These are phyloP conservation scores for Harpagifer antarcticus DNA, from an alignment of 2,797 vertebrate genomes.

Conservation along the genomic window DNA sequence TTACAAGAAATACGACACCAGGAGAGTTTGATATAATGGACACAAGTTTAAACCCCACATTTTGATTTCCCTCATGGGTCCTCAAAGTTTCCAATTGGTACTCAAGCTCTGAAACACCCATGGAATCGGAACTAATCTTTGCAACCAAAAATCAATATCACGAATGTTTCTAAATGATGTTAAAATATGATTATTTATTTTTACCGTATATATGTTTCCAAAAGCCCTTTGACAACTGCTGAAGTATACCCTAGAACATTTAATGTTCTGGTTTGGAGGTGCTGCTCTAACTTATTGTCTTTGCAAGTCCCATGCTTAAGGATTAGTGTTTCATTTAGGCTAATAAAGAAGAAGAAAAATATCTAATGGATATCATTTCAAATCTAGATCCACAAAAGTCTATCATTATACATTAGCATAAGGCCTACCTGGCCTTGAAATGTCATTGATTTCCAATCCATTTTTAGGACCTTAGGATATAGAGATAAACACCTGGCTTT, in stretches of 20 bases:
- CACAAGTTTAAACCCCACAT: background rate
- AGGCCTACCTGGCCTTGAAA: background rate
- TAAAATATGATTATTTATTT: background rate
- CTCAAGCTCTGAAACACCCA: background rate
- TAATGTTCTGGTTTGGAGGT: background rate
- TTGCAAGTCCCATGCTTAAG: background rate
- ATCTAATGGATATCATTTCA: constrained; percentile 4
- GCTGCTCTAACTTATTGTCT: background rate
- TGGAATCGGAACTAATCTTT: background rate
- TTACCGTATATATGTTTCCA: background rate
- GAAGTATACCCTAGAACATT: background rate
- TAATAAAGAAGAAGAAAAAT: background rate
- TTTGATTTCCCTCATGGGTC: background rate
- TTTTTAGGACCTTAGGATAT: background rate
- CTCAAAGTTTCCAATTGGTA: background rate
- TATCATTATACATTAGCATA: background rate
- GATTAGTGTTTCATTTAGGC: background rate
- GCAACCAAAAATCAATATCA: background rate
- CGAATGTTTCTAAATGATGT: background rate
- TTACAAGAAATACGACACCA: too few species aligned
- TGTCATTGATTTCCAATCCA: background rate
- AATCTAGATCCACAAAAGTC: background rate
- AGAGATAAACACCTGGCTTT: background rate
- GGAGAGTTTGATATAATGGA: background rate
- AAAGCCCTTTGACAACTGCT: background rate